Conservation (phyloP, 2,888 invertebrate genomes). For the Nomada fucata region DNA sequence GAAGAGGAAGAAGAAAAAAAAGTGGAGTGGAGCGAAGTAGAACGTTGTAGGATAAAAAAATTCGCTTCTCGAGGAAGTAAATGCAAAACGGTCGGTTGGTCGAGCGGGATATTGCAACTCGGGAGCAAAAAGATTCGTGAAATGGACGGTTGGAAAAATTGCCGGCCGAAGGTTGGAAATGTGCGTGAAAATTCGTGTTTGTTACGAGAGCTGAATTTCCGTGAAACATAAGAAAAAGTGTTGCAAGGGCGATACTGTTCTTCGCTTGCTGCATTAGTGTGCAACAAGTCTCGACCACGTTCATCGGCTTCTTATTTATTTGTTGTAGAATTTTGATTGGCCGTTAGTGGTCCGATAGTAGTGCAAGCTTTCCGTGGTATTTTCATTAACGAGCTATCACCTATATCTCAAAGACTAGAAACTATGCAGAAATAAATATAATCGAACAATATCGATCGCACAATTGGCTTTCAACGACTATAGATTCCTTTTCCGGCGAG, state of each 20-base stretch:
- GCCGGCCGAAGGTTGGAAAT: neutral
- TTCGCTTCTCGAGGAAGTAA: conserved; percentile 29
- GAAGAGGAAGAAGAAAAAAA: neutral
- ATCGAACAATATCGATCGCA: no score
- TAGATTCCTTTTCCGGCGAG: no score
- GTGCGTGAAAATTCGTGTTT: neutral
- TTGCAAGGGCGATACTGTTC: neutral
- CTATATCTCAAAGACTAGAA: no score
- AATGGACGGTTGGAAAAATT: neutral
- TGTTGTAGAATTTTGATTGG: no score
- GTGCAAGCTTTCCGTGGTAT: no score
- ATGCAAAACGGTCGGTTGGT: conserved; percentile 20
- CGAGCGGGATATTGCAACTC: conserved; percentile 18
- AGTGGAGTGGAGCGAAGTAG: conserved; percentile 39
- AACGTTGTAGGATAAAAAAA: conserved; percentile 42
- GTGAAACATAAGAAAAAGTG: neutral
- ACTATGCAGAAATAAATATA: no score
- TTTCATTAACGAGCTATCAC: no score
- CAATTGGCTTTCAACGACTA: no score
- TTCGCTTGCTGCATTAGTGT: neutral
- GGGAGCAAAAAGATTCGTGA: neutral
- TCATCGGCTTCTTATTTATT: neutral
- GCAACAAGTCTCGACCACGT: conserved; percentile 14
- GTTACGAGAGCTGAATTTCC: no score
- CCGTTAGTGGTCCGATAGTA: no score